Percentiles rank a stretch among this genome's conserved stretches.
phyloP scores from a whole-genome alignment of 2,797 vertebrate genomes.

The Lagocephalus sceleratus region DNA sequence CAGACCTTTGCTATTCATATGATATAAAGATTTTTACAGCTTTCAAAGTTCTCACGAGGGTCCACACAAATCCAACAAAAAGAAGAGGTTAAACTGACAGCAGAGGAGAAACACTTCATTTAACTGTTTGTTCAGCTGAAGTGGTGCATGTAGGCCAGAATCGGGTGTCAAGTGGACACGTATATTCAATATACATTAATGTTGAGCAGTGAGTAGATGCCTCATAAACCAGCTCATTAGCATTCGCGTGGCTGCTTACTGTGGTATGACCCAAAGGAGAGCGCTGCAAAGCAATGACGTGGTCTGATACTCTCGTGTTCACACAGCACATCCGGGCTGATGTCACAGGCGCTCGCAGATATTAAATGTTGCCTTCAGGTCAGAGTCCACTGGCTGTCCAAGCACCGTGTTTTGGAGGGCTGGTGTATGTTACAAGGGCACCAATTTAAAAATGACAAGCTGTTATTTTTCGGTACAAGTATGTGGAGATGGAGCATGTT shows the following conservation, averaged over 20 bases:
- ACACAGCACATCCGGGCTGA: slow-evolving; percentile 14
- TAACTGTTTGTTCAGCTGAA: neutral
- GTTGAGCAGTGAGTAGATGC: neutral
- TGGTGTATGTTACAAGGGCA: neutral
- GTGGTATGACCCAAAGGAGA: slow-evolving; percentile 12
- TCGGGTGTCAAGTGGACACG: slow-evolving; percentile 9
- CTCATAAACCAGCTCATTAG: neutral
- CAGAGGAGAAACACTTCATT: neutral
- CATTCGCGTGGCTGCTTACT: neutral
- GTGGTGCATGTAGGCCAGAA: neutral
- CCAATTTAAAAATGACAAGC: neutral
- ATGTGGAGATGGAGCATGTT: neutral
- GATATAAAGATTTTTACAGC: no score
- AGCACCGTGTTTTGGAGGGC: neutral
- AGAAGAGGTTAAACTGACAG: neutral
- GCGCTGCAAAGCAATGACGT: neutral
- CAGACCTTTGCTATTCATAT: no score
- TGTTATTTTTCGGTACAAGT: slow-evolving; percentile 3
- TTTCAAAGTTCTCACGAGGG: no score
- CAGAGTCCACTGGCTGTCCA: neutral
- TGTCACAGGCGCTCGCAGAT: slow-evolving; percentile 12
- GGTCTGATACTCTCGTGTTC: neutral
- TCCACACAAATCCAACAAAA: neutral
- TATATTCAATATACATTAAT: slow-evolving; percentile 2
- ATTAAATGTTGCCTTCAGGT: neutral